Conservation (phyloP, 1,140 invertebrate species). For the Drosophila saltans region DNA sequence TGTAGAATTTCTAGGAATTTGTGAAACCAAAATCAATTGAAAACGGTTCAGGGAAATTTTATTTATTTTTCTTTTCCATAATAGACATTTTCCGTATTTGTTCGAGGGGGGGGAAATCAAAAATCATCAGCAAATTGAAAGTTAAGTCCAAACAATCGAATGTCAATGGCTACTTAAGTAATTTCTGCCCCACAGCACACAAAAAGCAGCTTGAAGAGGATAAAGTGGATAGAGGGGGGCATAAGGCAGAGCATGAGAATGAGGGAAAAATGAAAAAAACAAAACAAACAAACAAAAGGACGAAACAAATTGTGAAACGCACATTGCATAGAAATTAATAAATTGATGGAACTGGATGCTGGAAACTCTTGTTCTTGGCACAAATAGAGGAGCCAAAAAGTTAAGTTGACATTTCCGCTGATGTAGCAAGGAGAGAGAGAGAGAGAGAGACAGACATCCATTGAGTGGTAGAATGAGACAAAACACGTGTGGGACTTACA, state of each 20-base stretch:
- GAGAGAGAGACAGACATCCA: background rate
- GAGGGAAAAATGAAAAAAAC: slow-evolving; percentile 14
- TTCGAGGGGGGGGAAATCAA: slow-evolving; percentile 40
- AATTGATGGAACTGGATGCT: slow-evolving; percentile 51
- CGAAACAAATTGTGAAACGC: slow-evolving; percentile 69
- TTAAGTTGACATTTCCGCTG: slow-evolving; percentile 77
- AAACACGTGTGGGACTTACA: slow-evolving; percentile 5
- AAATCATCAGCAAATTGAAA: slow-evolving; percentile 73
- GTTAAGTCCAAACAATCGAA: slow-evolving; percentile 72
- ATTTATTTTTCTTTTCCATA: background rate
- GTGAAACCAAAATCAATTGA: background rate
- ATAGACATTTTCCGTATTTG: background rate
- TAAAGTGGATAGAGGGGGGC: background rate
- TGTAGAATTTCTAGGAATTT: background rate
- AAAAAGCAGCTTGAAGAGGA: background rate
- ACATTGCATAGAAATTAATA: slow-evolving; percentile 77
- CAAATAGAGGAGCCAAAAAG: slow-evolving; percentile 53
- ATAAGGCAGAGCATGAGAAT: background rate
- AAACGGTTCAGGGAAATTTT: background rate
- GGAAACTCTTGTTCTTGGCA: slow-evolving; percentile 17
- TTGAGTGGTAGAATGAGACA: background rate
- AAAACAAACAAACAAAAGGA: slow-evolving; percentile 44
- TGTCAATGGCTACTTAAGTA: slow-evolving; percentile 55
- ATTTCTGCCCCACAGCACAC: slow-evolving; percentile 33
- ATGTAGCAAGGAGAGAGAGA: slow-evolving; percentile 34